phyloP scores from a whole-genome alignment of 2,113 vertebrate genomes.

The Monarcha castaneiventris region DNA sequence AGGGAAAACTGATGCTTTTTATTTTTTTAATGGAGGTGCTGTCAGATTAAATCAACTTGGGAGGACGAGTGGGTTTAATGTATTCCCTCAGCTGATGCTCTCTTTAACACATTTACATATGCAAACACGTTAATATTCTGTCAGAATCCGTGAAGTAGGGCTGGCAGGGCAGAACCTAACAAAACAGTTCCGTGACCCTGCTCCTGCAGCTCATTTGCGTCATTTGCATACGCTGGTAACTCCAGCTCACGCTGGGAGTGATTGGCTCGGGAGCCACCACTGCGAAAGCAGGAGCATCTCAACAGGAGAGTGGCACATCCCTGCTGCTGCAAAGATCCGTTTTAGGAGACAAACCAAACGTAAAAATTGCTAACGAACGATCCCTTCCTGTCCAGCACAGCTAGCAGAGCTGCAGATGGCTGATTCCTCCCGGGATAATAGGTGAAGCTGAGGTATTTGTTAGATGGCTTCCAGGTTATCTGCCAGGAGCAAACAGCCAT shows the following conservation, averaged over 20 bases:
- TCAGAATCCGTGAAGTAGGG: background rate
- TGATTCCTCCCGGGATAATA: slow-evolving; percentile 29
- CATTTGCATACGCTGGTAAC: background rate
- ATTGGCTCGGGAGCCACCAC: background rate
- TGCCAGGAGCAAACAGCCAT: background rate
- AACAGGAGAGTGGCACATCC: slow-evolving; percentile 24
- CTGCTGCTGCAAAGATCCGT: slow-evolving; percentile 16
- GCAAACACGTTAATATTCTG: slow-evolving; percentile 48
- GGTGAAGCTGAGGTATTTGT: slow-evolving; percentile 13
- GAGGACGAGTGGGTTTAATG: slow-evolving; percentile 23
- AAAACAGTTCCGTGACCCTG: background rate
- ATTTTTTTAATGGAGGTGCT: slow-evolving; percentile 67
- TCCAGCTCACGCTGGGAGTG: background rate
- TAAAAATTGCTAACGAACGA: slow-evolving; percentile 49
- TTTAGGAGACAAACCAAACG: background rate
- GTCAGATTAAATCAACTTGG: slow-evolving; percentile 65
- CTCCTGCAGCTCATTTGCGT: background rate
- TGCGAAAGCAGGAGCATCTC: slow-evolving; percentile 12
- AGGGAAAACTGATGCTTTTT: slow-evolving; percentile 69
- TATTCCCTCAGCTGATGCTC: slow-evolving; percentile 50
- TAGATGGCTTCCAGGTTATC: slow-evolving; percentile 11
- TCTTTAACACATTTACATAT: slow-evolving; percentile 65
- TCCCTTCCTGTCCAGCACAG: slow-evolving; percentile 7
- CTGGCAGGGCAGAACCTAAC: slow-evolving; percentile 41
- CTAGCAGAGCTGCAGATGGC: slow-evolving; percentile 16